These are phyloP conservation scores for Enoplosus armatus DNA, from an alignment of 2,797 vertebrate species.

Conservation along the genomic window DNA sequence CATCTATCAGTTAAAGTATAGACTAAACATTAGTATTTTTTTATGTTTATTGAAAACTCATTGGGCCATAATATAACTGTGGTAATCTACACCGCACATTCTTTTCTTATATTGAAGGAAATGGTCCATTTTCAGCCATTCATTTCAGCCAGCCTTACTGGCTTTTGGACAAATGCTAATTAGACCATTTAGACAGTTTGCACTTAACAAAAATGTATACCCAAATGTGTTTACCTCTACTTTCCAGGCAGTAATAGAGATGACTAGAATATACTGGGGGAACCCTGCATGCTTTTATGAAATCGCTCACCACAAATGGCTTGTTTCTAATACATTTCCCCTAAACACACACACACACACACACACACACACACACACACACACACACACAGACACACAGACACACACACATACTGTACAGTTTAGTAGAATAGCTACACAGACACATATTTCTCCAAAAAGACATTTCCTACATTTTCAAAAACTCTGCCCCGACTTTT, in stretches of 20 bases:
- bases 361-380: not conserved
- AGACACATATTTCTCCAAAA: not conserved
- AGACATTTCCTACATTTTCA: not conserved
- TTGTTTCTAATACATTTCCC: not conserved
- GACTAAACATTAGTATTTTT: not conserved
- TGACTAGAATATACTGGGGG: not conserved
- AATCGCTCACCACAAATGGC: conserved; percentile 13
- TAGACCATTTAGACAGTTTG: conserved; percentile 25
- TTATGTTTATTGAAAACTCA: not conserved
- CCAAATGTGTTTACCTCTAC: conserved; percentile 12
- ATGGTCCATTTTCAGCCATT: not conserved
- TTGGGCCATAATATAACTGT: not conserved
- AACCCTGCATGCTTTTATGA: conserved; percentile 11
- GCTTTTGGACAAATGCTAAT: conserved; percentile 31
- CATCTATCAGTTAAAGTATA: not conserved
- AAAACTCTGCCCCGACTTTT: not conserved
- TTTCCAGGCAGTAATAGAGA: not conserved
- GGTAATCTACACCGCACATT: conserved; percentile 4
- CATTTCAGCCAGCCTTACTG: not conserved
- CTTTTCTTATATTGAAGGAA: conserved; percentile 9
- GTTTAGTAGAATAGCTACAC: not conserved
- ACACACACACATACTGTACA: not conserved
- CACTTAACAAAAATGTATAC: conserved; percentile 1
- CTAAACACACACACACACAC: not conserved
- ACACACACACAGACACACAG: conserved; percentile 1